Conservation (phyloP, 2,797 vertebrate genomes). For the Prionace glauca region DNA sequence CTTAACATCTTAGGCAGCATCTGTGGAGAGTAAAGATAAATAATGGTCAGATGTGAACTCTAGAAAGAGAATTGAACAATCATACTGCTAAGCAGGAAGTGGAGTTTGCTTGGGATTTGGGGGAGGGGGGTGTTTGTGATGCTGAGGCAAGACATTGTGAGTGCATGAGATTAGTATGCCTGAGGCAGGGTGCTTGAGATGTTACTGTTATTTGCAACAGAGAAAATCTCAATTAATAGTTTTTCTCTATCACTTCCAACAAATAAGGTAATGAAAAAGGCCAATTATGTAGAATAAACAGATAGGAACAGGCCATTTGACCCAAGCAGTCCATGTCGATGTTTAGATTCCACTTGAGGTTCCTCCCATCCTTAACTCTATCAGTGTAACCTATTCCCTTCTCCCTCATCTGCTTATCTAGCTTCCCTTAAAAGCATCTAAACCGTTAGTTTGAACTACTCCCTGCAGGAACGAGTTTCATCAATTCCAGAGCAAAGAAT, state of each 20-base stretch:
- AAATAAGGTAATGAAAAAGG: background rate
- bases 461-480: background rate
- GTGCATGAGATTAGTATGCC: background rate
- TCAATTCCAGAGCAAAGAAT: background rate
- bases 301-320: background rate
- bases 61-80: background rate
- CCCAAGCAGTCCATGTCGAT: too few relatives aligned
- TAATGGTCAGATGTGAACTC: background rate
- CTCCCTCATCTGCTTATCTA: background rate
- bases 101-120: background rate
- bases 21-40: background rate
- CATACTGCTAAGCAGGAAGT: background rate
- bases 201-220: background rate
- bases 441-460: background rate
- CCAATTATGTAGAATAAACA: background rate
- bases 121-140: background rate
- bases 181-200: background rate
- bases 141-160: background rate
- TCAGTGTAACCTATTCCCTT: background rate
- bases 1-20: background rate
- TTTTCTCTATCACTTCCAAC: background rate
- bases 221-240: background rate
- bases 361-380: background rate
- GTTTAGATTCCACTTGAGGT: background rate
- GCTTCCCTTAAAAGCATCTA: background rate